phyloP scores from a whole-genome alignment of 2,797 vertebrate genomes.

The Clarias platycephalus region DNA sequence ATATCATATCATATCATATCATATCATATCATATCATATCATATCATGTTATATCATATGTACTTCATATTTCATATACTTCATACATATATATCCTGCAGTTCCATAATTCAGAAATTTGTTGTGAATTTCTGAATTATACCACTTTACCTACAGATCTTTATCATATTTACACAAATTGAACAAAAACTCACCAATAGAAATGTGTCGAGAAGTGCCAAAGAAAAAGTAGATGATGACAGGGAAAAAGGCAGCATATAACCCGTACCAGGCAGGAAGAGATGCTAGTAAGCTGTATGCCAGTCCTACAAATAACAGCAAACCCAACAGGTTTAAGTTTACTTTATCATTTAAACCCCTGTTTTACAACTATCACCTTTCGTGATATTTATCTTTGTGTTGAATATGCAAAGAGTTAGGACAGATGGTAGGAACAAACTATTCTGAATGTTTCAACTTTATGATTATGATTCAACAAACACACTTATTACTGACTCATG shows the following conservation, averaged over 20 bases:
- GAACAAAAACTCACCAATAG: slow-evolving; percentile 81
- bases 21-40: too few species aligned
- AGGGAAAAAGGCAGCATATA: slow-evolving; percentile 93
- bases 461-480: background rate
- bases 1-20: too few species aligned
- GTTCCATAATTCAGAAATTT: too few species aligned
- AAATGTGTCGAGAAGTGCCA: slow-evolving; percentile 93
- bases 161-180: background rate
- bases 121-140: background rate
- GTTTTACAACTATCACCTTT: background rate
- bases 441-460: background rate
- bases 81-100: too few species aligned
- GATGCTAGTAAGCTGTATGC: slow-evolving; percentile 90
- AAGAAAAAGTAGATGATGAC: slow-evolving; percentile 88
- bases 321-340: background rate
- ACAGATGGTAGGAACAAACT: slow-evolving; percentile 18
- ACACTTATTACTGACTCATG: background rate
- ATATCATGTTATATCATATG: too few species aligned
- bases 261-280: slow-evolving; percentile 83
- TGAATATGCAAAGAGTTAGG: background rate
- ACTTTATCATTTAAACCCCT: background rate
- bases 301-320: slow-evolving; percentile 73
- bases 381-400: background rate
- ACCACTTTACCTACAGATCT: background rate
- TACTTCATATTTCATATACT: too few species aligned